Conservation (phyloP, 2,113 vertebrate genomes). For the Asarcornis scutulata region DNA sequence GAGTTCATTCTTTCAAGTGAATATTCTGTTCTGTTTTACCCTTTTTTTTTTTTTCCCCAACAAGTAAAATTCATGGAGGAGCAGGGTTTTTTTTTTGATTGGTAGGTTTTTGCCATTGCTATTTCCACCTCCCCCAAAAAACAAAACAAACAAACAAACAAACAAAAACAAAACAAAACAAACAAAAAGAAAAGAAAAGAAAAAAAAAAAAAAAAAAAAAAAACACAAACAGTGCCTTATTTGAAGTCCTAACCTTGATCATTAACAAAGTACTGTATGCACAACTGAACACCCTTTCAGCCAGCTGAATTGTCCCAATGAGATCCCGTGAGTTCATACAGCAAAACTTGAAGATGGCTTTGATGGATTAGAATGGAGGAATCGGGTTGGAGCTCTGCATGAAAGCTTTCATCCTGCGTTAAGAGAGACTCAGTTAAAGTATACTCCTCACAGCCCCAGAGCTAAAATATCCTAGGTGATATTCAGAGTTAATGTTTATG, state of each 20-base stretch:
- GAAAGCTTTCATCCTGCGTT: neutral
- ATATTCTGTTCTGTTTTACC: accelerated
- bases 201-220: too few relatives aligned
- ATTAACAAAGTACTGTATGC: neutral
- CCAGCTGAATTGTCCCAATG: too few relatives aligned
- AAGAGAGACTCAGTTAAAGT: neutral
- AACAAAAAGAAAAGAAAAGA: too few relatives aligned
- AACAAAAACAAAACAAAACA: too few relatives aligned
- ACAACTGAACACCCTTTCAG: neutral
- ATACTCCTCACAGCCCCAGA: neutral
- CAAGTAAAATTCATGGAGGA: neutral
- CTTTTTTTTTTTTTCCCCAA: neutral
- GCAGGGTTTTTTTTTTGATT: neutral
- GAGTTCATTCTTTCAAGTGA: neutral
- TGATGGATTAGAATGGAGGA: neutral
- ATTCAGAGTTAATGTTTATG: neutral
- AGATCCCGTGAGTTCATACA: neutral
- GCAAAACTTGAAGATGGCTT: neutral
- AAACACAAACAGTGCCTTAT: too few relatives aligned
- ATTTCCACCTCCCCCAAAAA: accelerated
- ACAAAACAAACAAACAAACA: too few relatives aligned
- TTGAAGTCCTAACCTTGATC: neutral
- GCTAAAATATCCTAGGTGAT: neutral
- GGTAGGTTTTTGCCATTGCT: neutral
- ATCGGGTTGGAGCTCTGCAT: neutral